Percentiles rank a stretch among this genome's conserved stretches.
Conservation (phyloP, 1,140 invertebrate species). For the Pseudachorutes palmiensis region DNA sequence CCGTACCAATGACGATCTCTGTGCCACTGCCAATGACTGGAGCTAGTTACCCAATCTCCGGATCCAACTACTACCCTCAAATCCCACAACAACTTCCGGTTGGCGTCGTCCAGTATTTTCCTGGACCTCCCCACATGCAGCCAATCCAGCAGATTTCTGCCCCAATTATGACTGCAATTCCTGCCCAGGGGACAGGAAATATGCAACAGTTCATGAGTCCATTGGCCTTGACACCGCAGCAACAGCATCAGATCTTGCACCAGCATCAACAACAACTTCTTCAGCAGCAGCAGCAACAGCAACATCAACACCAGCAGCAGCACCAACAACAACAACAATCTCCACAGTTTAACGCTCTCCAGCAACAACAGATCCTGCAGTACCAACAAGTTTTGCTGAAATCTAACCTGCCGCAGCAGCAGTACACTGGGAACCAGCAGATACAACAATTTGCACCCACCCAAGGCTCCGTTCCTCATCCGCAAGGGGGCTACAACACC, state of each 20-base stretch:
- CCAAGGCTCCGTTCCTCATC: background rate
- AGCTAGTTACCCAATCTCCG: background rate
- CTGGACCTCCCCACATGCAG: background rate
- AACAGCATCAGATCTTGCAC: background rate
- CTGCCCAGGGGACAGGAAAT: background rate
- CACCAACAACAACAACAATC: background rate
- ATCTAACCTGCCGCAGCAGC: background rate
- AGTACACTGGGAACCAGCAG: background rate
- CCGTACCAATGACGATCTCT: background rate
- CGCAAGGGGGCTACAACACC: background rate
- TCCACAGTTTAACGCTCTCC: background rate
- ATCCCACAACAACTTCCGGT: conserved; percentile 2
- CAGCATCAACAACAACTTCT: background rate
- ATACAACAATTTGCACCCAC: background rate
- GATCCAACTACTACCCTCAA: background rate
- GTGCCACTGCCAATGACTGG: background rate
- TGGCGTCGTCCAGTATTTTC: conserved; percentile 1
- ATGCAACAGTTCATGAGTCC: conserved; percentile 4
- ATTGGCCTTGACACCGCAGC: background rate
- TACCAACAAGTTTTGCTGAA: background rate
- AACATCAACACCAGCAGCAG: background rate
- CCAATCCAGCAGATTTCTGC: background rate
- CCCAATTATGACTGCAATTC: background rate
- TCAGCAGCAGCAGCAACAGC: background rate
- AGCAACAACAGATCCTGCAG: background rate